A percentile compares a stretch with the other conserved stretches of the same genome.
These are phyloP conservation scores for Ancistrus triradiatus DNA, from an alignment of 2,113 vertebrate species.

Conservation along the genomic window DNA sequence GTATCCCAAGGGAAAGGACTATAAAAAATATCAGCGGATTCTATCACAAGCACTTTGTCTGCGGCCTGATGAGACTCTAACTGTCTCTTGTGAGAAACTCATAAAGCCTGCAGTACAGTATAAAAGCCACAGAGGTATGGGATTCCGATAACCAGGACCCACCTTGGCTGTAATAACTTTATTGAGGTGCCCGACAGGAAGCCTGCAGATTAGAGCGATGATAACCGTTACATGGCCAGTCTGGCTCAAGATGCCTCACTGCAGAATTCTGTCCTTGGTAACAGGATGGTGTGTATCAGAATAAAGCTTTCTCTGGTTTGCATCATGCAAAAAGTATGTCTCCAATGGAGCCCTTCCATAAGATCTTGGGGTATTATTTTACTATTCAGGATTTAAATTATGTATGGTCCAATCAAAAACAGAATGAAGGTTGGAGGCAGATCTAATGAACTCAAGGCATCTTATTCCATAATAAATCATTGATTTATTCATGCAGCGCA, in stretches of 20 bases:
- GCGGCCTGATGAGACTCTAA: constrained; percentile 50
- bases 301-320: constrained; percentile 12
- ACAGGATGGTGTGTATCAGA: constrained; percentile 17
- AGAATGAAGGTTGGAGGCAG: constrained; percentile 1
- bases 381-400: constrained; percentile 2
- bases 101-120: constrained; percentile 42
- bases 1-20: constrained; percentile 38
- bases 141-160: constrained; percentile 37
- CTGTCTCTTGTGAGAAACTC: constrained; percentile 44
- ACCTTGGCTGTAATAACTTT: constrained; percentile 34
- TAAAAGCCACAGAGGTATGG: constrained; percentile 33
- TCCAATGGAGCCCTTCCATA: constrained; percentile 20
- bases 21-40: constrained; percentile 51
- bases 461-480: too few species aligned
- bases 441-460: not conserved
- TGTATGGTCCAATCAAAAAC: constrained; percentile 15
- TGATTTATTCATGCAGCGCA: too few species aligned
- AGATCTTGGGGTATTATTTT: constrained; percentile 15
- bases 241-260: not conserved
- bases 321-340: constrained; percentile 2
- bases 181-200: constrained; percentile 24
- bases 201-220: constrained; percentile 25
- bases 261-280: constrained; percentile 1
- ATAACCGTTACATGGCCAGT: constrained; percentile 14
- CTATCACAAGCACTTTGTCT: constrained; percentile 47